Evolutionary conservation across 2,888 invertebrate species (phyloP), one percentile per base, ranked within the genome.

Genomic region (Hecatera dysodea): DNA sequence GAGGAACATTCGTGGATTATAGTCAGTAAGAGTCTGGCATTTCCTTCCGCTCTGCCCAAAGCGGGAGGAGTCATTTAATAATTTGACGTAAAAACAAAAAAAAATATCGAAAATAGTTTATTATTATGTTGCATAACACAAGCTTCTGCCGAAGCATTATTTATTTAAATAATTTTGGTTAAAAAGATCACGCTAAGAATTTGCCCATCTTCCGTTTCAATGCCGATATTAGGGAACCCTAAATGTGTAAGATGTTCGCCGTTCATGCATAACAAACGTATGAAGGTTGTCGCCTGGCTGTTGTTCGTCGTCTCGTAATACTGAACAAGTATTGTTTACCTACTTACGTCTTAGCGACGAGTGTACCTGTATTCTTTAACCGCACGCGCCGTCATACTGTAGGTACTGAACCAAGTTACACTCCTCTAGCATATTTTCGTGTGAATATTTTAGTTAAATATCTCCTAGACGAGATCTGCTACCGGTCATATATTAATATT

Each of bases 301-400:
- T 59, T 59, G 78, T 76, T 55, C 66, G 46, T 17, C 61, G 46
- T 72, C 44, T 53, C 77, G 36, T 74, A 70, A 76, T 81, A 71
- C 75, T 83, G 59, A 76, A 81, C 70, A 64, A 71, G 72, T 68
- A 69, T 53, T 78, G 79, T 84, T 79, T 83, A 72, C 76, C 75
- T 78, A 81, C 76, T 78, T 78, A 81, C 76, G 67, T 61, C 59
- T 55, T 17, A 33, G 52, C 65, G 71, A 64, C 56, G 33, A 74
- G 72, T 76, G 79, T 72, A 70, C 73, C 72, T 74, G 56, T 71
- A 62, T 62, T 61, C 46, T 70, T 77, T 67, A 44, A 62, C 48
- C 65, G 69, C 68, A 52, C 55, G 69, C 69, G 72, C 44, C 59
- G 56, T 36, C 6, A 3, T 19, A 64, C 50, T 50, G 44, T n/a